Percentiles rank a stretch among this genome's conserved stretches.
Conservation (phyloP, 2,797 vertebrate genomes). For the Phoeniculus purpureus region DNA sequence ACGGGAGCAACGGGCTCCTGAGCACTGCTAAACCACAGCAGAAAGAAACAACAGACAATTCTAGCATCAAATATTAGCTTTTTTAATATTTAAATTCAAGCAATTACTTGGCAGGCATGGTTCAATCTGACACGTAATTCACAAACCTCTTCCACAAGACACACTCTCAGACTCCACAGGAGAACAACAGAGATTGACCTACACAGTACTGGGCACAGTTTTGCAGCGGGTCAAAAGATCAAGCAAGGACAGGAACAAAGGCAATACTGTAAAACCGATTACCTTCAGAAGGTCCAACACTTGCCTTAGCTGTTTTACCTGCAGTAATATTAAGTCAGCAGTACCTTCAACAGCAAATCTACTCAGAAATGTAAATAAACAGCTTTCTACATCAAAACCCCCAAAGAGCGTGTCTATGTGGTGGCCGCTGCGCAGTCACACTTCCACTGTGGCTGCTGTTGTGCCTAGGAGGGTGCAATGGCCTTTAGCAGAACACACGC, state of each 20-base stretch:
- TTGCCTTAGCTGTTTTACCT: not conserved
- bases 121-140: not conserved
- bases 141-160: not conserved
- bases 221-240: not conserved
- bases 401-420: not conserved
- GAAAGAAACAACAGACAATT: not conserved
- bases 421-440: accelerated
- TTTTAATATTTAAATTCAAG: constrained; percentile 30
- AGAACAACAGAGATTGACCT: not conserved
- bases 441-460: not conserved
- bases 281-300: not conserved
- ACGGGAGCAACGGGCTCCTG: not conserved
- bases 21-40: not conserved
- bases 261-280: not conserved
- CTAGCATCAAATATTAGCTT: not conserved
- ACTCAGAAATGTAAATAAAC: not conserved
- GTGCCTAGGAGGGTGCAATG: not conserved
- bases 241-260: not conserved
- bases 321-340: not conserved
- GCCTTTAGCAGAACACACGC: not conserved
- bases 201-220: not conserved
- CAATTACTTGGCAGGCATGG: not conserved
- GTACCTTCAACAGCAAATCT: not conserved
- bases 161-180: not conserved
- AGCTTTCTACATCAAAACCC: not conserved